Percentiles rank a stretch among this genome's conserved stretches.
These are phyloP conservation scores for Sphaeramia orbicularis DNA, from an alignment of 2,797 vertebrate species.

Conservation along the genomic window DNA sequence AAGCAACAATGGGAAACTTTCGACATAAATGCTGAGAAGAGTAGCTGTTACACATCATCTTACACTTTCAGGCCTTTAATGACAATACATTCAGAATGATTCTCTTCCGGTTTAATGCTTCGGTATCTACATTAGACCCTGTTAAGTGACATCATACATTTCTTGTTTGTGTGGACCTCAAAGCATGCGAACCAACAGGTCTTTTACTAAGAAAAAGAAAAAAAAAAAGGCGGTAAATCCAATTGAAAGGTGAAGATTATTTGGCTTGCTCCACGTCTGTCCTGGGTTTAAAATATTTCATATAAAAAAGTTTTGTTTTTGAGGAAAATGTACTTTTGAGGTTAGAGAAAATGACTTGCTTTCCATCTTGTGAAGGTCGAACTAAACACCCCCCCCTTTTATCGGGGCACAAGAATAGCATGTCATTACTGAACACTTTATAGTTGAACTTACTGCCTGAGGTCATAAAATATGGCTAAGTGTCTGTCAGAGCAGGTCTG, in stretches of 20 bases:
- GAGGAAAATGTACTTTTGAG: constrained; percentile 75
- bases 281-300: constrained; percentile 76
- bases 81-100: constrained; percentile 80
- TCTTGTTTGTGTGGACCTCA: constrained; percentile 44
- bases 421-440: constrained; percentile 71
- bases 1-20: constrained; percentile 44
- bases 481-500: constrained; percentile 76
- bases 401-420: constrained; percentile 56
- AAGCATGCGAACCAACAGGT: constrained; percentile 43
- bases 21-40: constrained; percentile 49
- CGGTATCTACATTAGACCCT: constrained; percentile 62
- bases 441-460: constrained; percentile 79
- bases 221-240: constrained; percentile 60
- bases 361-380: constrained; percentile 62
- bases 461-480: constrained; percentile 86
- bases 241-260: constrained; percentile 77
- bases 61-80: constrained; percentile 63
- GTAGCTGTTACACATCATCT: constrained; percentile 27
- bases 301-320: constrained; percentile 71
- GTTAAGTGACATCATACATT: constrained; percentile 74
- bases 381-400: constrained; percentile 40
- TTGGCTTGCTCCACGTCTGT: constrained; percentile 81
- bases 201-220: constrained; percentile 19
- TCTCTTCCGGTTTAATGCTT: constrained; percentile 50
- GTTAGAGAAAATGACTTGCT: constrained; percentile 75